Conservation (phyloP, 2,797 vertebrate genomes). For the Australoheros facetus region DNA sequence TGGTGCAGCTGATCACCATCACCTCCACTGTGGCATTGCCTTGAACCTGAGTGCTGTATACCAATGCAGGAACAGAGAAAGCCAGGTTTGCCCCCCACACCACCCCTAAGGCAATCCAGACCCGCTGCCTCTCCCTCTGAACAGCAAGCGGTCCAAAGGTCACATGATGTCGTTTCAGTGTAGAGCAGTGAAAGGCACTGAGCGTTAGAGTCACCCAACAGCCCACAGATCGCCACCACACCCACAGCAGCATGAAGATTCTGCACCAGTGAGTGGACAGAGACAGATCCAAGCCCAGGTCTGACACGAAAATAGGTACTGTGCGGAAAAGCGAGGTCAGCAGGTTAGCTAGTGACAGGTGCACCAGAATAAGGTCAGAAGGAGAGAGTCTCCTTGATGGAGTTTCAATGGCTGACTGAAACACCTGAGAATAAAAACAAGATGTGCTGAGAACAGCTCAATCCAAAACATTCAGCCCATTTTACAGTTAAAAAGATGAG, state of each 20-base stretch:
- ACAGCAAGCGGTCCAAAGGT: conserved; percentile 62
- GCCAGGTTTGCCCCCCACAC: conserved; percentile 80
- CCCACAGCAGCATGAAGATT: conserved; percentile 86
- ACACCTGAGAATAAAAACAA: conserved; percentile 66
- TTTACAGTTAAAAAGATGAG: not conserved
- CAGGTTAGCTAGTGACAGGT: conserved; percentile 83
- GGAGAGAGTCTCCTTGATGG: conserved; percentile 68
- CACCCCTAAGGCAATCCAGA: conserved; percentile 66
- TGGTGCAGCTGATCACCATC: conserved; percentile 86
- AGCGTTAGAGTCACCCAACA: conserved; percentile 84
- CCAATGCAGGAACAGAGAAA: conserved; percentile 80
- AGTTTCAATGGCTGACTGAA: conserved; percentile 69
- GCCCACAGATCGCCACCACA: conserved; percentile 84
- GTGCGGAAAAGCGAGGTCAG: conserved; percentile 83
- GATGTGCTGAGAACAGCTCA: conserved; percentile 12
- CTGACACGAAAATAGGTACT: conserved; percentile 82
- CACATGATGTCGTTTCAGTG: conserved; percentile 74
- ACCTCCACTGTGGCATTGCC: conserved; percentile 80
- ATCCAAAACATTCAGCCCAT: not conserved
- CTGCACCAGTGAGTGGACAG: conserved; percentile 78
- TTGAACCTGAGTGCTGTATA: conserved; percentile 71
- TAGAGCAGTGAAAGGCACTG: conserved; percentile 82
- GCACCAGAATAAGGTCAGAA: conserved; percentile 82
- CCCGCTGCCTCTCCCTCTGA: conserved; percentile 68
- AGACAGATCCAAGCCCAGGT: conserved; percentile 79